Evolutionary conservation across 2,888 invertebrate species (phyloP).

Genomic region (Eristalis intricaria): DNA sequence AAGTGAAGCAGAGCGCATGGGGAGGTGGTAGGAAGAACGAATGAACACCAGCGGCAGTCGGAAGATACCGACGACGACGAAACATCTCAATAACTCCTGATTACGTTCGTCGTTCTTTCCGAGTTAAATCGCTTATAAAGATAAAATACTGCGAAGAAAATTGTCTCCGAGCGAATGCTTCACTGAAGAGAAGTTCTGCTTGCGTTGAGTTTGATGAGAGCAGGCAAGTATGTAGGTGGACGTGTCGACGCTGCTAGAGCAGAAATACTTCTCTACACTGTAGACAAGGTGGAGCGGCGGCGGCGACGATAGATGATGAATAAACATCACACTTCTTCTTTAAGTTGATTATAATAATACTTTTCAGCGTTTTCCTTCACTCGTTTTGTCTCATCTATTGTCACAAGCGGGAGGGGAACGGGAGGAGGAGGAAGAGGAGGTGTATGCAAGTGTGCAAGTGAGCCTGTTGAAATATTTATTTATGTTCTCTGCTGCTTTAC

Average conservation of each 20-base stretch:
- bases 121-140: constrained; percentile 58
- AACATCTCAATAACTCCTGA: constrained; percentile 49
- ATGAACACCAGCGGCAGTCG: neutral
- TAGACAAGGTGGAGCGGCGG: neutral
- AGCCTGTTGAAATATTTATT: constrained; percentile 61
- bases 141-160: constrained; percentile 46
- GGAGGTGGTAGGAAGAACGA: neutral
- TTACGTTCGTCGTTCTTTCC: constrained; percentile 17
- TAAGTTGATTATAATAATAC: constrained; percentile 52
- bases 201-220: neutral
- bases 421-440: neutral
- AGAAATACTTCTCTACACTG: neutral
- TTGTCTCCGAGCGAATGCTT: constrained; percentile 27
- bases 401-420: neutral
- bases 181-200: neutral
- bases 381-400: neutral
- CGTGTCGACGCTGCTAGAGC: neutral
- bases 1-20: too few species aligned
- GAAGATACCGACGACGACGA: constrained; percentile 5
- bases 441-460: constrained; percentile 24
- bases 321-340: constrained; percentile 55
- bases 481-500: constrained; percentile 39
- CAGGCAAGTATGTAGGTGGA: neutral
- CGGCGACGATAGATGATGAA: constrained; percentile 27
- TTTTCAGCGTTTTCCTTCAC: constrained; percentile 5